A percentile compares a stretch with the other conserved stretches of the same genome.
phyloP scores from a whole-genome alignment of 2,888 invertebrate genomes.

The Eristalis arbustorum region DNA sequence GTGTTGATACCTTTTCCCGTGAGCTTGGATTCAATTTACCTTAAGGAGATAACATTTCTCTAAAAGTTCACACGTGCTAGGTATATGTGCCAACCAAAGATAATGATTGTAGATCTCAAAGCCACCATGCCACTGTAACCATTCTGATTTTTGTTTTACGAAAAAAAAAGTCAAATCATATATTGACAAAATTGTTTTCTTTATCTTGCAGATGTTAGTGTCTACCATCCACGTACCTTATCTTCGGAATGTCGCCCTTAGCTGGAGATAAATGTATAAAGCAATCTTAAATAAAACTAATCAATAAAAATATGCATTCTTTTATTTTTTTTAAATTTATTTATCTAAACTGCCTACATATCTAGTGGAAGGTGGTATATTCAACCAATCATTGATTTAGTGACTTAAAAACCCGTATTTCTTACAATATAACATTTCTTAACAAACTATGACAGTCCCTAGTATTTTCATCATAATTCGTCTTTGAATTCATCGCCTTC shows the following conservation, averaged over 20 bases:
- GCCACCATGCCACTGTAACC: too few relatives aligned
- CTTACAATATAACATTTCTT: neutral
- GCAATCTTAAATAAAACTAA: slow-evolving; percentile 25
- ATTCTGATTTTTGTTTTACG: neutral
- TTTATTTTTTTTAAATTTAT: slow-evolving; percentile 22
- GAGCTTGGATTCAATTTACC: too few relatives aligned
- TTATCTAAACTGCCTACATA: neutral
- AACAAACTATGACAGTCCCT: neutral
- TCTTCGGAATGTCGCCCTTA: slow-evolving; percentile 2
- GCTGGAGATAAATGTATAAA: slow-evolving; percentile 38
- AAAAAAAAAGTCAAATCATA: neutral
- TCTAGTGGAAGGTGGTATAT: neutral
- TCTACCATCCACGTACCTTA: neutral
- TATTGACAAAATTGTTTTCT: neutral
- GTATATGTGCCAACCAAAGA: too few relatives aligned
- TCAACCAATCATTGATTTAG: neutral
- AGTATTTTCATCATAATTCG: slow-evolving; percentile 75
- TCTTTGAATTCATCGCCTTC: slow-evolving; percentile 76
- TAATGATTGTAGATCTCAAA: too few relatives aligned
- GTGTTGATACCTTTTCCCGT: too few relatives aligned
- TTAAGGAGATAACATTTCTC: too few relatives aligned
- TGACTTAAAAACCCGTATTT: neutral
- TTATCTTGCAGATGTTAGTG: slow-evolving; percentile 31
- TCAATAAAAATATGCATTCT: slow-evolving; percentile 22
- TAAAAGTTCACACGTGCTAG: too few relatives aligned